These are phyloP conservation scores for Thaumetopoea pityocampa DNA, from an alignment of 1,140 invertebrate genomes.

Conservation along the genomic window DNA sequence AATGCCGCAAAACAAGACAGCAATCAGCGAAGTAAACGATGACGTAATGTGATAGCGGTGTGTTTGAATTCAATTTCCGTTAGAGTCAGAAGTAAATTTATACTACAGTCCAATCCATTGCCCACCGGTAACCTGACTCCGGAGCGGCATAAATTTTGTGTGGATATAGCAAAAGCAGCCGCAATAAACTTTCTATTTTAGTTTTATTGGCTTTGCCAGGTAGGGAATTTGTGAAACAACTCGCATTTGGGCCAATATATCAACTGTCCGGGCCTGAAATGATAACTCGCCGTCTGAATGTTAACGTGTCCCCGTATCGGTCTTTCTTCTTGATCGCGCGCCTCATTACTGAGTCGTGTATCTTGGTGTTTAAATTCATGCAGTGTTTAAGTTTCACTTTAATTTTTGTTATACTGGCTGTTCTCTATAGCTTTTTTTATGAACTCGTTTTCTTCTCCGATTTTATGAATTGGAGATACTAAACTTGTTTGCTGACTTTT, in stretches of 20 bases:
- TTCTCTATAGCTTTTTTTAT: too few relatives aligned
- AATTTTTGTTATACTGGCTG: too few relatives aligned
- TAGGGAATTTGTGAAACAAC: constrained; percentile 16
- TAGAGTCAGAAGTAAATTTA: constrained; percentile 36
- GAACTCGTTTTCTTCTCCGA: too few relatives aligned
- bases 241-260: constrained; percentile 10
- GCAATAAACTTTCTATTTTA: constrained; percentile 23
- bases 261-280: constrained; percentile 5
- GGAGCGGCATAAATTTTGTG: constrained; percentile 27
- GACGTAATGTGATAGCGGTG: constrained; percentile 21
- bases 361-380: too few relatives aligned
- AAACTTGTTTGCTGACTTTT: too few relatives aligned
- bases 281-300: constrained; percentile 9
- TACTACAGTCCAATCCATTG: constrained; percentile 32
- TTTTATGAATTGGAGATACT: too few relatives aligned
- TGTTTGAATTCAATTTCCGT: constrained; percentile 43
- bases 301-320: too few relatives aligned
- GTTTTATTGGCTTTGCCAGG: constrained; percentile 18
- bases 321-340: too few relatives aligned
- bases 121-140: constrained; percentile 28
- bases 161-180: constrained; percentile 15
- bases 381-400: too few relatives aligned
- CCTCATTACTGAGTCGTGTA: too few relatives aligned
- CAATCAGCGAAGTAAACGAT: constrained; percentile 3
- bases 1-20: background rate